A percentile compares a stretch with the other conserved stretches of the same genome.
Conservation (phyloP, 2,113 vertebrate species). For the Alouatta palliata region DNA sequence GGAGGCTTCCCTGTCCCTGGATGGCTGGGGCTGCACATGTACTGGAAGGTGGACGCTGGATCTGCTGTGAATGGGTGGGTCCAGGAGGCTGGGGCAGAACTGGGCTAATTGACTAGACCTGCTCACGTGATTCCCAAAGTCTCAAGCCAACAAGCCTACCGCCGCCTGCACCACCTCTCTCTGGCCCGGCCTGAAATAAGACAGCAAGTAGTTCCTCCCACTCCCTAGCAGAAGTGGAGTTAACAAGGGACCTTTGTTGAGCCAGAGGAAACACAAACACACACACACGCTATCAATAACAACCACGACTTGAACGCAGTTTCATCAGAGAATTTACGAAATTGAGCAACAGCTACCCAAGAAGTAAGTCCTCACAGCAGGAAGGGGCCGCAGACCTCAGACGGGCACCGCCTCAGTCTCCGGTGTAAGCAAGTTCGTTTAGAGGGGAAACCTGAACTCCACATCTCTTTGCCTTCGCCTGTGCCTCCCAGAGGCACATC, state of each 20-base stretch:
- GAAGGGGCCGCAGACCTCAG: neutral
- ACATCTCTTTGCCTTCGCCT: neutral
- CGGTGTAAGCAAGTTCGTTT: neutral
- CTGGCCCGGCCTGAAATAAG: neutral
- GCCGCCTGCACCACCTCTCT: neutral
- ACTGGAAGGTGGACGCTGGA: neutral
- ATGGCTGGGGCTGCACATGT: neutral
- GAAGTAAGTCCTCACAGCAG: neutral
- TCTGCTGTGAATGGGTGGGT: neutral
- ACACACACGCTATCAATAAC: neutral
- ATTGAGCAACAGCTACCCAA: slow-evolving; percentile 53
- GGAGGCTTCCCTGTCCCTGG: neutral
- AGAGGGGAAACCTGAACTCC: neutral
- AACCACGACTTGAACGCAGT: neutral
- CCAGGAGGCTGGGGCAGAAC: neutral
- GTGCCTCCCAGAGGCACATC: neutral
- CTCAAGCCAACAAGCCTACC: neutral
- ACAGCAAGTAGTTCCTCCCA: neutral
- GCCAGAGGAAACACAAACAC: neutral
- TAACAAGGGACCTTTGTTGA: slow-evolving; percentile 57
- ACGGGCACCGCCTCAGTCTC: neutral
- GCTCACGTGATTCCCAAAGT: neutral
- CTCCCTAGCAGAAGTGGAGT: neutral
- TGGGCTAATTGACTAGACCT: neutral
- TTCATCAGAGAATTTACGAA: slow-evolving; percentile 27